Evolutionary conservation across 2,113 vertebrate genomes (phyloP).

Genomic region (Heptranchias perlo): DNA sequence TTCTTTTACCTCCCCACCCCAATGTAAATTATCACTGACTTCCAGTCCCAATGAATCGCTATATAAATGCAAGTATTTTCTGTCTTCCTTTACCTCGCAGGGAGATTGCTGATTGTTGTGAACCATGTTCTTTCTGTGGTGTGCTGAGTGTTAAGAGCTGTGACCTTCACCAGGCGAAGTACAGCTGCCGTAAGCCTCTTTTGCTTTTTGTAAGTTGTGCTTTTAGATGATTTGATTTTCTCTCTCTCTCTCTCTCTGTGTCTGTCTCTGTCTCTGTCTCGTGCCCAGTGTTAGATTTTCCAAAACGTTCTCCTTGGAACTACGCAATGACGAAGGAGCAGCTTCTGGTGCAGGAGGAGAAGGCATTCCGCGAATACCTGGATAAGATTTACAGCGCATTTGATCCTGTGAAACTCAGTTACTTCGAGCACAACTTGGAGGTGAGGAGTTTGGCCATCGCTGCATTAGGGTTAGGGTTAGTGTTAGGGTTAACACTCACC

Average conservation of each 20-base stretch:
- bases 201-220: background rate
- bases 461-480: too few relatives aligned
- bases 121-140: background rate
- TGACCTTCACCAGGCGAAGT: background rate
- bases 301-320: slow-evolving; percentile 75
- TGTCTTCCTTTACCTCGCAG: background rate
- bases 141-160: background rate
- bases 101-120: background rate
- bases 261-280: background rate
- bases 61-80: background rate
- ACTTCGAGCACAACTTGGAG: slow-evolving; percentile 89
- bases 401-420: slow-evolving; percentile 69
- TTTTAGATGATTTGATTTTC: background rate
- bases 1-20: background rate
- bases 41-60: background rate
- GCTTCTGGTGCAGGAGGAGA: slow-evolving; percentile 73
- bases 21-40: background rate
- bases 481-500: background rate
- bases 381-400: slow-evolving; percentile 70
- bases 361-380: slow-evolving; percentile 73
- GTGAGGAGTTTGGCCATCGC: slow-evolving; percentile 48
- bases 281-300: slow-evolving; percentile 71
- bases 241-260: slow-evolving; percentile 17
- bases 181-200: background rate
- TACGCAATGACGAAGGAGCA: slow-evolving; percentile 78